Evolutionary conservation across 2,797 vertebrate genomes (phyloP), one percentile per base, ranked within the genome.

Genomic region (Acanthurus lineatus): DNA sequence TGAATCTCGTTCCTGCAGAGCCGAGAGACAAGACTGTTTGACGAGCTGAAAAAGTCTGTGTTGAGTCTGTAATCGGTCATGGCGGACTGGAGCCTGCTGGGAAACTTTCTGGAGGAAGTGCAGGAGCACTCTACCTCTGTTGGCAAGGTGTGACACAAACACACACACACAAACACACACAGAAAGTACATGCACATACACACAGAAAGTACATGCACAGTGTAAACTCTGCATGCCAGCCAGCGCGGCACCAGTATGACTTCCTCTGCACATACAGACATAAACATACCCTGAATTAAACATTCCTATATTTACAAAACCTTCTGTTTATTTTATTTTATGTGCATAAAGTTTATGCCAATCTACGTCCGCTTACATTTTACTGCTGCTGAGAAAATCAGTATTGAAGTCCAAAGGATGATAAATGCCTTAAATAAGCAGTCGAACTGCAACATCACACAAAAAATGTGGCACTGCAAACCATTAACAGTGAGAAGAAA

Each of bases 81-180:
- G 98, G 97, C 97, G 0, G 98, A 99, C 92, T 99, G 98, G 98
- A 99, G 96, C 89, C 96, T 99, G 54, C 94, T 99, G 83, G 98
- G 98, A 65, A 97, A 99, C 88, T 97, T 99, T 89, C 96, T 99
- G 1, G 98, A 99, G 90, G 97, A 99, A 88, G 98, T 99, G 0
- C 98, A 99, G 91, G 98, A 99, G 75, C 97, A 99, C 80, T 99
- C 98, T 59, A 99, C 98, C 0, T 97, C 98, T 58, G 96, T 99
- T 6, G 98, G 98, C 68, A 99, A 99, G 88, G 93, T 93, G 89
- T 1, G 35, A 64, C 48, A 32, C 70, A 57, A 12, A 66, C 25
- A 63, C 35, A 60, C 42, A 57, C 47, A 68, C 15, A 60, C 52
- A 38, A 20, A 44, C 32, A 74, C 61, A 52, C 53, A 75, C 56